A percentile compares a stretch with the other conserved stretches of the same genome.
Evolutionary conservation across 2,797 vertebrate species (phyloP).

Genomic region (Morus bassanus): DNA sequence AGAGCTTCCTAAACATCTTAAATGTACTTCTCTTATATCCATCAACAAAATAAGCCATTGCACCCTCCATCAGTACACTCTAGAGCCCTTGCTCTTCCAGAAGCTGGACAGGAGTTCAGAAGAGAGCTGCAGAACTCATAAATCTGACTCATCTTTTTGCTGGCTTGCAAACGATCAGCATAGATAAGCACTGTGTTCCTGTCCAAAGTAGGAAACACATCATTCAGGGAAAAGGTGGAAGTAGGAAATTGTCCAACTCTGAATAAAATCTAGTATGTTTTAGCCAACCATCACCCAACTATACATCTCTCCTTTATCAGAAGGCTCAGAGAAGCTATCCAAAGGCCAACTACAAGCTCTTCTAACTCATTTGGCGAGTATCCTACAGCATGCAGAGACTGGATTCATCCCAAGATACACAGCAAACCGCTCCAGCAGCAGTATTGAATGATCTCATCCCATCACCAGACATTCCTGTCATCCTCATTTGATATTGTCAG

Average conservation of each 20-base stretch:
- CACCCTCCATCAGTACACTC: not conserved
- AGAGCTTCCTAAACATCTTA: not conserved
- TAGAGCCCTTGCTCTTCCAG: not conserved
- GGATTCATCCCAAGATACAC: not conserved
- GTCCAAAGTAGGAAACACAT: not conserved
- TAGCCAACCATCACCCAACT: not conserved
- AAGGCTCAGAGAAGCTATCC: not conserved
- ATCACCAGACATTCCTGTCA: not conserved
- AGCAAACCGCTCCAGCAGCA: not conserved
- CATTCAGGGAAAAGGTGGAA: not conserved
- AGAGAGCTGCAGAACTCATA: not conserved
- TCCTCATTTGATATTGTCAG: not conserved
- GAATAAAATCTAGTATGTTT: not conserved
- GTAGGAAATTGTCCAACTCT: not conserved
- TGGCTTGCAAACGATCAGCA: not conserved
- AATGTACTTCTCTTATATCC: not conserved
- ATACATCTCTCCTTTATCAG: not conserved
- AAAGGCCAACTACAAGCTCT: not conserved
- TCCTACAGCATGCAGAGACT: not conserved
- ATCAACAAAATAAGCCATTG: not conserved
- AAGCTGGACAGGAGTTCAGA: not conserved
- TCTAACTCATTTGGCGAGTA: not conserved
- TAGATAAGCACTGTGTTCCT: not conserved
- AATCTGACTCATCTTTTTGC: not conserved
- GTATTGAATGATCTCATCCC: not conserved